Base-by-base conservation (phyloP, 1,140 invertebrate species). In the Argopecten irradians region DNA sequence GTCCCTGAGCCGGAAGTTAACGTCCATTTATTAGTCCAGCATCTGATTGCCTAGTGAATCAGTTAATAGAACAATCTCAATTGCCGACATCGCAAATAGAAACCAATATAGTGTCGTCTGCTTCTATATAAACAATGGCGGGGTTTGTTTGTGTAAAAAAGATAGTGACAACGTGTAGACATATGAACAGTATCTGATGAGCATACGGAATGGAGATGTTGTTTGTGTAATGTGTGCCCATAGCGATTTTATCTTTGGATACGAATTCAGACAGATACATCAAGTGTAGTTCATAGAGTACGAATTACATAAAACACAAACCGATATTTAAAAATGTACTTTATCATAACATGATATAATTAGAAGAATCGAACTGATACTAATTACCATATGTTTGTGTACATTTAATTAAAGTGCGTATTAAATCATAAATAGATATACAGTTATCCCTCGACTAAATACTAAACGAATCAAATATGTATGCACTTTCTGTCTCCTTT, bases 21-120 rank as follows among this genome's bases (percentile, higher is more conserved):
- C 28, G 55, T 16, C n/a, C 22, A 28, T 16, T 71, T n/a, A n/a
- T n/a, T 71, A 71, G n/a, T 71, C 22, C 55, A 71, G n/a, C 22
- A 28, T 71, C 55, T 71, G 55, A 71, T 71, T n/a, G 55, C 55
- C n/a, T 5, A 16, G 55, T 5, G 22, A n/a, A 71, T 71, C 8
- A 71, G 55, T 71, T n/a, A 71, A 71, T 71, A 71, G 0, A 5
- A 71, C 3, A 71, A 28, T 71, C 55, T 71, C 55, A 71, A 71
- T 71, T 71, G 22, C 55, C 55, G 55, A 71, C 55, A 71, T 71
- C 28, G 22, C 55, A 71, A 71, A 71, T 71, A 71, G 28, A 55
- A 71, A 71, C 55, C n/a, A 28, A 71, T n/a, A 71, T 28, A 71
- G 55, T 71, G 55, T 71, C n/a, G 55, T 71, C 55, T 71, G 55